These are phyloP conservation scores for Enteromius thamalakanensis DNA, from an alignment of 2,797 vertebrate genomes.

Conservation along the genomic window DNA sequence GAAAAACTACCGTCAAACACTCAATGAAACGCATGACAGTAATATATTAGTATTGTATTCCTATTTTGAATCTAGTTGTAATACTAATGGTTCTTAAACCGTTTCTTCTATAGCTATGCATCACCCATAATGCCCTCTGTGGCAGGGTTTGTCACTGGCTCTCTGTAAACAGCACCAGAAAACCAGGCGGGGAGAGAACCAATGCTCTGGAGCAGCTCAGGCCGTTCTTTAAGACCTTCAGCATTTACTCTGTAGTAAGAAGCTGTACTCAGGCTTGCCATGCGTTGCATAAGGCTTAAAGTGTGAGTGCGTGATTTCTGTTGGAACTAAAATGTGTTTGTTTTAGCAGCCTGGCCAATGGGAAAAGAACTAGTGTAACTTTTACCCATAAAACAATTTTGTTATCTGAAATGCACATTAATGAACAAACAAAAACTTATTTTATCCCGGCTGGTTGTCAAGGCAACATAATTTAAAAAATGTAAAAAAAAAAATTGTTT, in stretches of 20 bases:
- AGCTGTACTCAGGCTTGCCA: not conserved
- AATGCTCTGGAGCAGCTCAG: constrained; percentile 9
- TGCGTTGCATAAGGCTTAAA: not conserved
- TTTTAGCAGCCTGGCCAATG: not conserved
- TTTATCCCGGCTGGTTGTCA: not conserved
- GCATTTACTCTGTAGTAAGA: too few relatives aligned
- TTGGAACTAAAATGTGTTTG: not conserved
- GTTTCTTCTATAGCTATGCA: not conserved
- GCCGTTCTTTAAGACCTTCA: not conserved
- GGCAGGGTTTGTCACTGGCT: constrained; percentile 16
- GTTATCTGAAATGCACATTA: not conserved
- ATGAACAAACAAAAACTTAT: not conserved
- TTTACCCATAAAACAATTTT: not conserved
- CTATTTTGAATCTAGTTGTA: too few relatives aligned
- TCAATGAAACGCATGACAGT: too few relatives aligned
- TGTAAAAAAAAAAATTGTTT: too few relatives aligned
- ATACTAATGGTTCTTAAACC: not conserved
- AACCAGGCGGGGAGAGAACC: not conserved
- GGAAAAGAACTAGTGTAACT: too few relatives aligned
- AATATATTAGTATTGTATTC: too few relatives aligned
- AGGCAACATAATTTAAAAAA: too few relatives aligned
- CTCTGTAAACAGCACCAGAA: constrained; percentile 38
- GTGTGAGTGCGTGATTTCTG: not conserved
- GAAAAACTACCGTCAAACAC: not conserved
- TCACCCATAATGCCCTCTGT: constrained; percentile 4